Base-by-base conservation (phyloP, 2,888 invertebrate genomes). In the Seladonia tumulorum region DNA sequence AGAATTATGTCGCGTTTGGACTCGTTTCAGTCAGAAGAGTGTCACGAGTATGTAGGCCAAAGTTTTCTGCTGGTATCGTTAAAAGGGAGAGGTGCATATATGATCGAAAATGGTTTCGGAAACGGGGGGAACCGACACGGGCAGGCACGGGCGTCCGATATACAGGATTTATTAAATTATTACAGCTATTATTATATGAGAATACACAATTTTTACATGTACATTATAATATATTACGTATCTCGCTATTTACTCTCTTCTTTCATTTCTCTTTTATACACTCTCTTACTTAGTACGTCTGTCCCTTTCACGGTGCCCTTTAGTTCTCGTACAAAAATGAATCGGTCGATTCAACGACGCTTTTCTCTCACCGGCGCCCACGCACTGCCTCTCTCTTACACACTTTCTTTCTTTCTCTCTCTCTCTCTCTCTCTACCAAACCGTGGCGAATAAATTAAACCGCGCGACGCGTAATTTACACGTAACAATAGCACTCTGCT, bases 161-260 rank as follows among this genome's bases (percentile, higher is more conserved):
- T 92, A 92, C 90, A 92, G 90, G 90, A 91, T 93, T 93, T 93
- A 93, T 93, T 93, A 92, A 93, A 93, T 94, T 93, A 93, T 91
- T 93, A 94, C 91, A 92, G 90, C 90, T 93, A 93, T 92, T 87
- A 90, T 86, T 88, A 93, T 92, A 92, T 88, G 92, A 94, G 93
- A 93, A 94, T 93, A 94, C 94, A 93, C 90, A 91, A 92, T 94
- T 92, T 93, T 93, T 94, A 93, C 93, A 93, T 92, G 87, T 92
- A 93, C 91, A 93, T 89, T 93, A 91, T 92, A 89, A 92, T 93
- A 92, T 93, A 93, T 93, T 92, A 93, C 91, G 88, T 92, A 89
- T 91, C 90, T 88, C 89, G 73, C 87, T 87, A 86, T 88, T 88
- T 88, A 88, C 80, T 88, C 88, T 83, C 83, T 81, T 83, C 74